Conservation (phyloP, 2,888 invertebrate genomes). For the Sarcophaga caerulescens region DNA sequence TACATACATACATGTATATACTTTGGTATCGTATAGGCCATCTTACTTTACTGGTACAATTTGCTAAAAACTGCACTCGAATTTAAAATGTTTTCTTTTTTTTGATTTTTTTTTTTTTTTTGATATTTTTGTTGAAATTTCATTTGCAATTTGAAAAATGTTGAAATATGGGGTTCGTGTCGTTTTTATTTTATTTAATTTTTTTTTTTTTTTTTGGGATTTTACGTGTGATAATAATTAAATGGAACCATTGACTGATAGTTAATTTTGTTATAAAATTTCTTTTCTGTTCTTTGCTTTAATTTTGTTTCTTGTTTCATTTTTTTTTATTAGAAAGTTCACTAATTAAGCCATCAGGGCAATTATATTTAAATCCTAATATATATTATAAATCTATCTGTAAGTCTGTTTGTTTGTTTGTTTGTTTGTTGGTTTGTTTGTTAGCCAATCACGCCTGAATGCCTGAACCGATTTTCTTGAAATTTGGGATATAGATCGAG, state of each 20-base stretch:
- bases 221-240: conserved; percentile 17
- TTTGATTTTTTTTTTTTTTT: no score
- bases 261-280: background rate
- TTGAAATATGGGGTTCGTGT: background rate
- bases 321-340: conserved; percentile 4
- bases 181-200: background rate
- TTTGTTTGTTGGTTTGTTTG: no score
- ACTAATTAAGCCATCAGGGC: background rate
- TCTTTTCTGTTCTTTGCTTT: background rate
- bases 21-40: no score
- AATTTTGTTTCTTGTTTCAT: no score
- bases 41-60: no score
- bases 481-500: no score
- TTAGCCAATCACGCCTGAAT: no score
- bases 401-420: no score
- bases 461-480: no score
- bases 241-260: conserved; percentile 47
- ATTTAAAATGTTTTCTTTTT: background rate
- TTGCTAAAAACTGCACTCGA: background rate
- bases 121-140: background rate
- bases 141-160: background rate
- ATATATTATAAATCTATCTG: no score
- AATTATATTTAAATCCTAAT: no score
- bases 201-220: background rate
- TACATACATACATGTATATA: no score